These are phyloP conservation scores for Camponotus vicinus DNA, from an alignment of 1,140 invertebrate species.

Conservation along the genomic window DNA sequence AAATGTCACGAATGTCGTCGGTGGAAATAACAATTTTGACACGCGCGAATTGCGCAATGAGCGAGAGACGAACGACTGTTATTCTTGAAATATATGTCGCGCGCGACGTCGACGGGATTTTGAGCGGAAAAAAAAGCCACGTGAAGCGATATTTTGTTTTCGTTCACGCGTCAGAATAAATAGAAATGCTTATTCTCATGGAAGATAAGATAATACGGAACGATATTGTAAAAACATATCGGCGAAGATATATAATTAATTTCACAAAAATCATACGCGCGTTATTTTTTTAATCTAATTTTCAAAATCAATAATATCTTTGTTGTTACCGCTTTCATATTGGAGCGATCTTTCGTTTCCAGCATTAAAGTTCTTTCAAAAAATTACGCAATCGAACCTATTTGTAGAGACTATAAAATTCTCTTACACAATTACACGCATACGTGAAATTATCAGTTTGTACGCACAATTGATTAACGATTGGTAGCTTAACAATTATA, in stretches of 20 bases:
- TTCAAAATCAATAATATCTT: background rate
- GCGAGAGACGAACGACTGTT: conserved; percentile 30
- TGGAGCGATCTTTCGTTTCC: too few relatives aligned
- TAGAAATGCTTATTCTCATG: conserved; percentile 9
- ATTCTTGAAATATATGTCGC: conserved; percentile 41
- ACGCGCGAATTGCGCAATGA: conserved; percentile 56
- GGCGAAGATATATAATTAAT: background rate
- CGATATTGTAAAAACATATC: too few relatives aligned
- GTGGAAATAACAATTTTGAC: conserved; percentile 47
- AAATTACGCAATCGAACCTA: too few relatives aligned
- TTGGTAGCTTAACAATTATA: conserved; percentile 40
- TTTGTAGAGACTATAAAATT: background rate
- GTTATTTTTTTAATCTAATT: background rate
- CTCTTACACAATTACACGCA: background rate
- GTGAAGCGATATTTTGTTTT: conserved; percentile 39
- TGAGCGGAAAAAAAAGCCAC: conserved; percentile 21
- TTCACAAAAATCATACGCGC: background rate
- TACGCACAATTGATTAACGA: conserved; percentile 14
- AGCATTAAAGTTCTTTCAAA: too few relatives aligned
- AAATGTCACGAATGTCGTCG: conserved; percentile 21
- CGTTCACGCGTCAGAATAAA: conserved; percentile 40
- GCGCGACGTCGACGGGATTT: conserved; percentile 1
- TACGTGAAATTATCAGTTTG: conserved; percentile 9
- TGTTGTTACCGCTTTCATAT: background rate
- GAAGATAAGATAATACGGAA: background rate